Percentiles rank a stretch among this genome's conserved stretches.
phyloP scores from a whole-genome alignment of 2,113 vertebrate species.

The Desmodus rotundus region DNA sequence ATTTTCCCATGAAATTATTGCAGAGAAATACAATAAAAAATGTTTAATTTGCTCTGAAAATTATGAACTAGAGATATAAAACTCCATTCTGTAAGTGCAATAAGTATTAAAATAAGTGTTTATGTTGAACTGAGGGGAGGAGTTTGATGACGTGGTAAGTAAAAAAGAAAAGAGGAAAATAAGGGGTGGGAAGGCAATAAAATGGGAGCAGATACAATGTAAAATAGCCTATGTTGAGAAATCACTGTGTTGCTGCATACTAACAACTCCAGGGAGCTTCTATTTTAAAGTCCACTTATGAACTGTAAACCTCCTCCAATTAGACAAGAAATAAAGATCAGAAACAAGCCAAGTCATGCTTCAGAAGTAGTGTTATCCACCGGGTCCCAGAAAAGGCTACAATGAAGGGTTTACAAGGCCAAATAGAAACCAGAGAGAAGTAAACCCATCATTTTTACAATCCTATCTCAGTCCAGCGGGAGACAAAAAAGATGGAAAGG shows the following conservation, averaged over 20 bases:
- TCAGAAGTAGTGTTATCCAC: neutral
- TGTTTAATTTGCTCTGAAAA: slow-evolving; percentile 26
- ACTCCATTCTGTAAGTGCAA: neutral
- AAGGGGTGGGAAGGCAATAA: neutral
- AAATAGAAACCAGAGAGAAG: neutral
- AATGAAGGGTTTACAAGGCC: neutral
- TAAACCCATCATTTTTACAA: neutral
- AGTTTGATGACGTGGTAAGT: neutral
- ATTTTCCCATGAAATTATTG: neutral
- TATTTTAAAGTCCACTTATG: neutral
- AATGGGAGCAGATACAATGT: neutral
- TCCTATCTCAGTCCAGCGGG: neutral
- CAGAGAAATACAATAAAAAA: neutral
- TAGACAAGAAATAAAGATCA: neutral
- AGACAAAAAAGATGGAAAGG: neutral
- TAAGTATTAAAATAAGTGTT: slow-evolving; percentile 30
- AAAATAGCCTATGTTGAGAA: neutral
- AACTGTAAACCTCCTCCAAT: slow-evolving; percentile 22
- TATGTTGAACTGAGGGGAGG: neutral
- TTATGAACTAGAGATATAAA: neutral
- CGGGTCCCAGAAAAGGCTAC: neutral
- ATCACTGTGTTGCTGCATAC: neutral
- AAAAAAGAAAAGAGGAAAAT: neutral
- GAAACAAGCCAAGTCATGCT: neutral
- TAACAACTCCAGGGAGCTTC: neutral